Evolutionary conservation across 2,888 invertebrate species (phyloP), one percentile per base, ranked within the genome.

Genomic region (Agriopis leucophaearia): DNA sequence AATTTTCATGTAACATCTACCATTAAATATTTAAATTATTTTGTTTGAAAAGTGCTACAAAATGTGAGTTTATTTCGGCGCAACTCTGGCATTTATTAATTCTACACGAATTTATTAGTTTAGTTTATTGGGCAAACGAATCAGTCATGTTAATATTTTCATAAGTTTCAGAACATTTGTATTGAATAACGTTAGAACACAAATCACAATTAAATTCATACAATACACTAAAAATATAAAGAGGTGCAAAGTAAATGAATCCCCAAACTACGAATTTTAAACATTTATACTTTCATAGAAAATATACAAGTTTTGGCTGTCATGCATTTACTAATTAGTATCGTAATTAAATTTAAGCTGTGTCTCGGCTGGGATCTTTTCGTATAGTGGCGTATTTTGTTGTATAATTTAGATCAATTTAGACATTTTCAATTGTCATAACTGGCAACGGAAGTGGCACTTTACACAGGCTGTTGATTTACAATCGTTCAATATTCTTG

Each of bases 61-160:
- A 27, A 45, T 12, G 54, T 16, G 69, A 59, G 62, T 63, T 68
- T 57, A 6, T 45, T 69, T 50, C 45, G 65, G 65, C 55, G 59
- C 54, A 45, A 60, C 55, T 66, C 54, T 60, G 71, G 63, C 68
- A 68, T 65, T 65, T 68, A 59, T 59, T 60, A 59, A 66, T 64
- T 56, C 16, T 48, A 52, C 50, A 74, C 72, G 75, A 75, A 75
- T 75, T 75, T 75, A 75, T 70, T 75, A 75, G 74, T 68, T 68
- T 61, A 66, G 44, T 66, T 74, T 67, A 65, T 71, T 73, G 64
- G 44, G 27, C 44, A 56, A 64, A 38, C 52, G 2, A 8, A 38
- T 58, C 40, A 47, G 40, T 27, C 27, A 47, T 47, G 10, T n/a
- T 38, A 10, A 9, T 45, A 15, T 45, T 8, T 18, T 9, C 4